A percentile compares a stretch with the other conserved stretches of the same genome.
These are phyloP conservation scores for Pipistrellus nathusii DNA, from an alignment of 2,797 vertebrate species.

Conservation along the genomic window DNA sequence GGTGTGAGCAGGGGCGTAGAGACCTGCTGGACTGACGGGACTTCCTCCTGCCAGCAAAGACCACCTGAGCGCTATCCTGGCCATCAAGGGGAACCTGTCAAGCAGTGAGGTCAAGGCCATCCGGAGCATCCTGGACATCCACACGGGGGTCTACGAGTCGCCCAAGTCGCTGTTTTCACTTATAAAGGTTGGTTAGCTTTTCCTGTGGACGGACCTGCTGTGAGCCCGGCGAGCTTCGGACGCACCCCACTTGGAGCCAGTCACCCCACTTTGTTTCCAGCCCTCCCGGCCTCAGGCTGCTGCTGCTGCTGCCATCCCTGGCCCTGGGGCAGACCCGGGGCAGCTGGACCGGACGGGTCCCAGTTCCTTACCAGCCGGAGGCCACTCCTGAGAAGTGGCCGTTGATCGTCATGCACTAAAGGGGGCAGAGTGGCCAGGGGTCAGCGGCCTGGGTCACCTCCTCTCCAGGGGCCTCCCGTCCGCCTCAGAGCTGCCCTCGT, in stretches of 20 bases:
- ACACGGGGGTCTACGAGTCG: background rate
- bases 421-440: no score
- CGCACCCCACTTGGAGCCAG: accelerated
- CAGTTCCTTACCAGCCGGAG: no score
- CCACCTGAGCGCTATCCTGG: slow-evolving; percentile 91
- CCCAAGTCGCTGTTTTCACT: slow-evolving; percentile 83
- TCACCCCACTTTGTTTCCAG: background rate
- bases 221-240: accelerated
- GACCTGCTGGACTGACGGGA: background rate
- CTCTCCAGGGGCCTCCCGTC: accelerated
- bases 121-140: slow-evolving; percentile 87
- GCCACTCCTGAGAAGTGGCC: background rate
- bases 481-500: accelerated
- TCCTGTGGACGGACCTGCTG: background rate
- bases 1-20: background rate
- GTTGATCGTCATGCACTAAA: accelerated
- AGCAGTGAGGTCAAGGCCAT: slow-evolving; percentile 87
- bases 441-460: background rate
- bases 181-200: slow-evolving; percentile 83
- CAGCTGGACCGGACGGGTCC: background rate
- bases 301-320: background rate
- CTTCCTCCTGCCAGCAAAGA: slow-evolving; percentile 85
- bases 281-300: background rate
- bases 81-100: slow-evolving; percentile 91
- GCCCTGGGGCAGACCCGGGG: background rate